Evolutionary conservation across 2,797 vertebrate genomes (phyloP).

Genomic region (Oryzias sinensis): DNA sequence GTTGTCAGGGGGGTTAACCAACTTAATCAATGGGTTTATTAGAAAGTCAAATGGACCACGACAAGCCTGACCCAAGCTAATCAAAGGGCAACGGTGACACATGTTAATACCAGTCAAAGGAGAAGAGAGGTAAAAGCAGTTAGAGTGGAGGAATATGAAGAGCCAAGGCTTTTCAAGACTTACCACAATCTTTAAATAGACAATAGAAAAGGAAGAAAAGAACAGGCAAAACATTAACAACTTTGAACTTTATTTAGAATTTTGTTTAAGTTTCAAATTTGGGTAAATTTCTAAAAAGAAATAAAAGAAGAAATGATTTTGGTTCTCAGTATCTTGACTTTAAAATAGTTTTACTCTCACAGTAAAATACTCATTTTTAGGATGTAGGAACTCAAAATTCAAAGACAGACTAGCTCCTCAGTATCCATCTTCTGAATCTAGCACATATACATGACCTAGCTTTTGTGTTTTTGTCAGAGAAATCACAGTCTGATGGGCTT

Average conservation of each 20-base stretch:
- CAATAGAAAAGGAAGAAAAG: slow-evolving; percentile 79
- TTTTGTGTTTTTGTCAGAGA: too few relatives aligned
- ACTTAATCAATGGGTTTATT: slow-evolving; percentile 36
- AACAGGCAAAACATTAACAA: slow-evolving; percentile 88
- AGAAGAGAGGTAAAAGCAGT: slow-evolving; percentile 50
- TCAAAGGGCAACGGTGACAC: slow-evolving; percentile 38
- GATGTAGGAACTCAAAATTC: too few relatives aligned
- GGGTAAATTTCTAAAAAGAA: neutral
- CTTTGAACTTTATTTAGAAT: slow-evolving; percentile 19
- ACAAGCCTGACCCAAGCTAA: slow-evolving; percentile 56
- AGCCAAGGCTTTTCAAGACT: slow-evolving; percentile 75
- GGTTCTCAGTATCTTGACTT: too few relatives aligned
- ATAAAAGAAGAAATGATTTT: too few relatives aligned
- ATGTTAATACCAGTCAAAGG: slow-evolving; percentile 64
- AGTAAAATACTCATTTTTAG: too few relatives aligned
- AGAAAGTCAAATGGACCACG: slow-evolving; percentile 53
- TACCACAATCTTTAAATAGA: slow-evolving; percentile 94
- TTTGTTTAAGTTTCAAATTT: neutral
- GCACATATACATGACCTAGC: too few relatives aligned
- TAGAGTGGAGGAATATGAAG: slow-evolving; percentile 46
- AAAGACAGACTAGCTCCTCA: too few relatives aligned
- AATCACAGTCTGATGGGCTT: too few relatives aligned
- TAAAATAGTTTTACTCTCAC: too few relatives aligned
- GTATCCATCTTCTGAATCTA: too few relatives aligned
- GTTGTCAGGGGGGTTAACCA: slow-evolving; percentile 51